A percentile compares a stretch with the other conserved stretches of the same genome.
These are phyloP conservation scores for Dryadula phaetusa DNA, from an alignment of 2,888 invertebrate species.

Conservation along the genomic window DNA sequence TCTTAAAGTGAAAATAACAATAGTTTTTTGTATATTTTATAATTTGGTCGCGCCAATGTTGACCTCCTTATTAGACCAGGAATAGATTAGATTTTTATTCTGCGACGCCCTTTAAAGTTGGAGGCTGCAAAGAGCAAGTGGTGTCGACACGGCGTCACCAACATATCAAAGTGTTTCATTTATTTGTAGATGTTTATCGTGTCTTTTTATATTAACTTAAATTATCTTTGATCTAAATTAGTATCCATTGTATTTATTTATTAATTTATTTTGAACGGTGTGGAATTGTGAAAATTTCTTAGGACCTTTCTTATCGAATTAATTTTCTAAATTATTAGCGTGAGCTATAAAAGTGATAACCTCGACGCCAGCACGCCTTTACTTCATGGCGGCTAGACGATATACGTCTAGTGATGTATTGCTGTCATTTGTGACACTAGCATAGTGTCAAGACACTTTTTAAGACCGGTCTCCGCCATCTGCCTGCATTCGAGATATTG, in stretches of 20 bases:
- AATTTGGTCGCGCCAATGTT: background rate
- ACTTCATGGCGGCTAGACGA: background rate
- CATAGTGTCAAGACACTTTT: too few species aligned
- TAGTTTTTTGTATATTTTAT: background rate
- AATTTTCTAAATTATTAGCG: background rate
- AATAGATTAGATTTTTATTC: background rate
- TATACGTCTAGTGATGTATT: background rate
- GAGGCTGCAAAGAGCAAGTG: background rate
- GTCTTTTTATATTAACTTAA: background rate
- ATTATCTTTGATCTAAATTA: background rate
- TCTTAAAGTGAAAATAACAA: background rate
- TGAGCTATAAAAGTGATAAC: conserved; percentile 13
- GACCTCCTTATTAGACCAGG: background rate
- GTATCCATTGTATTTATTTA: background rate
- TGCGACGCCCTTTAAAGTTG: background rate
- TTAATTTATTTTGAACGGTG: background rate
- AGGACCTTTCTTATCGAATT: background rate
- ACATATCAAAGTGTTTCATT: background rate
- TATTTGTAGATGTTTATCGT: background rate
- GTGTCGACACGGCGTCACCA: background rate
- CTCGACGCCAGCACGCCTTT: conserved; percentile 3
- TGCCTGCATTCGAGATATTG: too few species aligned
- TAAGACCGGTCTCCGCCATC: too few species aligned
- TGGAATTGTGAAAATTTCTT: background rate
- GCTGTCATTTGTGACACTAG: background rate